Conservation (phyloP, 1,140 invertebrate genomes). For the Scaptomyza pallida region DNA sequence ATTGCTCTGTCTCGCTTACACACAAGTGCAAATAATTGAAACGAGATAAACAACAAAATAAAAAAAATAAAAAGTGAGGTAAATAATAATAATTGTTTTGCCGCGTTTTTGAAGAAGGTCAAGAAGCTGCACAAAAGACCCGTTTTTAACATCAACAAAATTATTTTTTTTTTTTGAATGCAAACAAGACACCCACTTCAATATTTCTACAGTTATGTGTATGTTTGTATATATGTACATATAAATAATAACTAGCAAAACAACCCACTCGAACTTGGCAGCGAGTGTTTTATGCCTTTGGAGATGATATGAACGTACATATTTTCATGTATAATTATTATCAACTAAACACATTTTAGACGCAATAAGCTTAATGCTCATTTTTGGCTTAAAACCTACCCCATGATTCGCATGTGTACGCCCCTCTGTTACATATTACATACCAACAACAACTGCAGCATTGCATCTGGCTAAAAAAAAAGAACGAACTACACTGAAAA, state of each 20-base stretch:
- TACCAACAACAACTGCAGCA: no score
- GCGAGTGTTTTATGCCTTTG: constrained; percentile 23
- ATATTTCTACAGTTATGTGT: no score
- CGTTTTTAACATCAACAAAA: constrained; percentile 16
- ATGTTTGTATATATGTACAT: background rate
- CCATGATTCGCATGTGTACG: no score
- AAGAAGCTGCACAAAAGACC: constrained; percentile 42
- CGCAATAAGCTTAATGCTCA: no score
- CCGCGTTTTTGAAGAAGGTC: constrained; percentile 50
- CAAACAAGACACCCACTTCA: constrained; percentile 26
- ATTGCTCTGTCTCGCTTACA: constrained; percentile 25
- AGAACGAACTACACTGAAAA: no score
- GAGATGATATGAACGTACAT: no score
- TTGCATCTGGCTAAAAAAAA: no score
- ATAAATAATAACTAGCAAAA: constrained; percentile 45
- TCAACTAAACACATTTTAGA: background rate
- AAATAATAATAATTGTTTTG: constrained; percentile 16
- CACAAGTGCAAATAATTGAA: constrained; percentile 51
- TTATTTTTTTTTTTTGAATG: constrained; percentile 12
- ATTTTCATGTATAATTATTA: constrained; percentile 13
- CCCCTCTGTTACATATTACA: no score
- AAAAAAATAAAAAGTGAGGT: constrained; percentile 18
- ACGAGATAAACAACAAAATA: no score
- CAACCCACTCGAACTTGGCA: constrained; percentile 8
- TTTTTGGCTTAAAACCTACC: no score